Percentiles rank a stretch among this genome's conserved stretches.
Evolutionary conservation across 2,888 invertebrate genomes (phyloP).

Genomic region (Acronicta psi): DNA sequence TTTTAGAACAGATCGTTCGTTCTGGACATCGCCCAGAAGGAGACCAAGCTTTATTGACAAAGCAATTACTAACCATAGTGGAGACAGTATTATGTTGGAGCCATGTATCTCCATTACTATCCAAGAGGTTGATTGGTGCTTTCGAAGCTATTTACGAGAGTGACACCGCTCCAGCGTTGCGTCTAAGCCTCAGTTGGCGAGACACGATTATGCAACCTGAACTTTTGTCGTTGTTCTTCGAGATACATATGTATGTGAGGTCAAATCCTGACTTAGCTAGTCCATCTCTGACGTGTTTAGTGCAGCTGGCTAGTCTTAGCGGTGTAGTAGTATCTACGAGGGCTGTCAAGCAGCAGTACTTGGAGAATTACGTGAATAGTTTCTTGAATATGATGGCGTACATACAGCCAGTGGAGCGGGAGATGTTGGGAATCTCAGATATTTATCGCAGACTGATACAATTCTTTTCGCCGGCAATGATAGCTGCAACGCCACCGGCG

Average conservation of each 20-base stretch:
- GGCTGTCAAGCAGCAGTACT: constrained; percentile 80
- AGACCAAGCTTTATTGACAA: constrained; percentile 88
- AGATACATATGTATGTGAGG: constrained; percentile 94
- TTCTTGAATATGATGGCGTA: constrained; percentile 83
- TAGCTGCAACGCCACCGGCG: constrained; percentile 78
- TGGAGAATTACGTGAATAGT: constrained; percentile 82
- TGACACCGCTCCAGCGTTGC: constrained; percentile 90
- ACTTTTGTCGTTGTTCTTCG: constrained; percentile 94
- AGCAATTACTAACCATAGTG: constrained; percentile 92
- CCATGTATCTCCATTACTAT: constrained; percentile 91
- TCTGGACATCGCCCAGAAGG: constrained; percentile 85
- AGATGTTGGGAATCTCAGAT: constrained; percentile 84
- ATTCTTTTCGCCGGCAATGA: constrained; percentile 81
- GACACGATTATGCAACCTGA: constrained; percentile 93
- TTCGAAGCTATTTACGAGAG: constrained; percentile 92
- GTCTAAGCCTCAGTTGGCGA: constrained; percentile 92
- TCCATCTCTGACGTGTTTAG: constrained; percentile 94
- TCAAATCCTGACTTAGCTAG: constrained; percentile 92
- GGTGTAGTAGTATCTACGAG: constrained; percentile 77
- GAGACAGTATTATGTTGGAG: constrained; percentile 95
- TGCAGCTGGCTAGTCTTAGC: constrained; percentile 91
- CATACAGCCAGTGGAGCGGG: constrained; percentile 80
- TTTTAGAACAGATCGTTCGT: constrained; percentile 80
- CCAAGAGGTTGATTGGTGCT: constrained; percentile 91
- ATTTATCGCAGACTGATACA: constrained; percentile 83